These are phyloP conservation scores for Drosophila quinaria DNA, from an alignment of 2,888 invertebrate species.

Conservation along the genomic window DNA sequence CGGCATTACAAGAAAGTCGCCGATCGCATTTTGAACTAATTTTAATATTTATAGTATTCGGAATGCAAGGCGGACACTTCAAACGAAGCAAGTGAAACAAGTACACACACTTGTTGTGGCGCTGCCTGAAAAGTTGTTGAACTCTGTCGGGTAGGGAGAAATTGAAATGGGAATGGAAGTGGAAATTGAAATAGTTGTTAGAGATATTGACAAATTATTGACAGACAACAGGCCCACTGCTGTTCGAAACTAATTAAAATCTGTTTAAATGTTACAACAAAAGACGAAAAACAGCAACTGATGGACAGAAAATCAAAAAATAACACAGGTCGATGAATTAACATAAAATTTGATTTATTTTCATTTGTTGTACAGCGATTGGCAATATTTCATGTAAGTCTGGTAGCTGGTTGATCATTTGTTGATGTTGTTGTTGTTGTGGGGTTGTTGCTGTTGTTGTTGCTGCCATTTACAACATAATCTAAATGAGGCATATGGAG, in stretches of 20 bases:
- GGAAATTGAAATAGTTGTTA: constrained; percentile 40
- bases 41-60: constrained; percentile 55
- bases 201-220: constrained; percentile 73
- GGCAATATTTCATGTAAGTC: constrained; percentile 78
- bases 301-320: neutral
- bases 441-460: constrained; percentile 25
- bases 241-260: constrained; percentile 81
- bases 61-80: constrained; percentile 49
- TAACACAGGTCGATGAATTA: constrained; percentile 57
- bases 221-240: constrained; percentile 64
- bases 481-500: constrained; percentile 75
- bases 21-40: constrained; percentile 60
- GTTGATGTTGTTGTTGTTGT: constrained; percentile 25
- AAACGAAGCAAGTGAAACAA: constrained; percentile 56
- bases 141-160: constrained; percentile 39
- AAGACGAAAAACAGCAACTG: constrained; percentile 4
- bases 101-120: constrained; percentile 57
- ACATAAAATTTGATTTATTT: constrained; percentile 63
- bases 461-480: constrained; percentile 78
- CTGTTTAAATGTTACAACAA: constrained; percentile 61
- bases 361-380: constrained; percentile 58
- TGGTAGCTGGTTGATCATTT: constrained; percentile 43
- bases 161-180: constrained; percentile 49
- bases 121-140: constrained; percentile 53
- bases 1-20: constrained; percentile 62